Evolutionary conservation across 2,113 vertebrate genomes (phyloP).

Genomic region (Cricetomys ansorgei): DNA sequence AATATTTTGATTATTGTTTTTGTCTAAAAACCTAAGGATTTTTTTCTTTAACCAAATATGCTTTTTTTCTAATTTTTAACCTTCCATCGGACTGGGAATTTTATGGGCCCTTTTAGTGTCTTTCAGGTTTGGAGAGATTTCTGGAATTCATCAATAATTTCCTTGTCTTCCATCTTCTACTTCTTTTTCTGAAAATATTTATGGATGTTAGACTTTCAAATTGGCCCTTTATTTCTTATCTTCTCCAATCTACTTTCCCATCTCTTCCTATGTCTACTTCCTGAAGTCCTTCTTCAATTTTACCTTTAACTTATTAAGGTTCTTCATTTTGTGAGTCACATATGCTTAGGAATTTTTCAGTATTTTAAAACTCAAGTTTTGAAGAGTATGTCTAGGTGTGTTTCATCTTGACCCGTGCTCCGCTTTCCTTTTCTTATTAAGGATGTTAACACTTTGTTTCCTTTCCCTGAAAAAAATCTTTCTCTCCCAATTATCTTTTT

Average conservation of each 20-base stretch:
- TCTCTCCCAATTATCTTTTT: constrained; percentile 3
- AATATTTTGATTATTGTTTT: background rate
- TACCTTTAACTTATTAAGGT: background rate
- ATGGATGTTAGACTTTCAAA: background rate
- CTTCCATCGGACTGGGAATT: background rate
- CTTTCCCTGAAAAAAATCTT: background rate
- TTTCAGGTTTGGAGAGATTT: background rate
- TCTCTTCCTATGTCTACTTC: constrained; percentile 25
- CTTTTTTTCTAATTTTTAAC: background rate
- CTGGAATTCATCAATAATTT: constrained; percentile 5
- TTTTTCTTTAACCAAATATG: background rate
- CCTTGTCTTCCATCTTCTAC: constrained; percentile 22
- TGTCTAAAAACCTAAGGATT: background rate
- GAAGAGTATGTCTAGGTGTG: background rate
- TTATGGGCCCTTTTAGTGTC: background rate
- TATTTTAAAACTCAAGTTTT: constrained; percentile 36
- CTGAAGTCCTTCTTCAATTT: constrained; percentile 39
- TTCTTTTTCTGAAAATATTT: constrained; percentile 35
- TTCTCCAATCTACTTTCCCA: background rate
- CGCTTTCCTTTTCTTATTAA: constrained; percentile 28
- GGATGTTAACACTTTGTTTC: background rate
- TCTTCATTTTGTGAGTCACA: constrained; percentile 11
- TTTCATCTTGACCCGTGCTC: background rate
- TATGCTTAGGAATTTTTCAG: background rate
- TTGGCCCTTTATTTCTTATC: background rate